Evolutionary conservation across 1,140 invertebrate species (phyloP), one percentile per base, ranked within the genome.

Genomic region (Leptinotarsa undecemlineata): DNA sequence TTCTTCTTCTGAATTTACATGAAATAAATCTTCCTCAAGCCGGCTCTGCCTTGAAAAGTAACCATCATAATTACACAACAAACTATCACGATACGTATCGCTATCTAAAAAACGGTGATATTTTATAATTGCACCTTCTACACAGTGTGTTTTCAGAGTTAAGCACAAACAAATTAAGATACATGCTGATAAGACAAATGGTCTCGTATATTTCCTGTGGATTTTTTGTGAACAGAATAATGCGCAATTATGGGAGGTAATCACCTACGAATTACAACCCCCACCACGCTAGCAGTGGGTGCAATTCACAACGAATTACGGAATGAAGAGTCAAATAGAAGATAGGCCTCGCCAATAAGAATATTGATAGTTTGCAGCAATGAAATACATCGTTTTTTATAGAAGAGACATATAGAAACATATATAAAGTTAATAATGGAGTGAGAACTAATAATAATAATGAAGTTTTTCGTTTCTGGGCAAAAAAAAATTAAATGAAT

Each of bases 111-210:
- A 76, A 78, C 73, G 75, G 68, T 78, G 77, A 78, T 73, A 78
- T 78, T 78, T 76, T 68, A 72, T 74, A 78, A 78, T 76, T 78
- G 67, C 57, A 66, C 73, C 66, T 72, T 75, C 51, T 68, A 66
- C 70, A 71, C 76, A 73, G 64, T 71, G 66, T 68, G 69, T 72
- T 73, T 64, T 63, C 68, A 74, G 74, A 72, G 71, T 64, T 71
- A 70, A 78, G 72, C 26, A 72, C 75, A 72, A 61, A 78, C 71
- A 74, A 78, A 78, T 78, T 78, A 78, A 78, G 77, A 78, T 78
- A 78, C 77, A 78, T 73, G 67, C 64, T 64, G 77, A 78, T 78
- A 78, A 78, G 72, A 60, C 73, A 76, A 78, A 78, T 78, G 72
- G 74, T 74, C 73, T 72, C 42, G 42, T 17, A 33, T 42, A 42